These are phyloP conservation scores for Otolemur crassicaudatus DNA, from an alignment of 2,797 vertebrate species.

Conservation along the genomic window DNA sequence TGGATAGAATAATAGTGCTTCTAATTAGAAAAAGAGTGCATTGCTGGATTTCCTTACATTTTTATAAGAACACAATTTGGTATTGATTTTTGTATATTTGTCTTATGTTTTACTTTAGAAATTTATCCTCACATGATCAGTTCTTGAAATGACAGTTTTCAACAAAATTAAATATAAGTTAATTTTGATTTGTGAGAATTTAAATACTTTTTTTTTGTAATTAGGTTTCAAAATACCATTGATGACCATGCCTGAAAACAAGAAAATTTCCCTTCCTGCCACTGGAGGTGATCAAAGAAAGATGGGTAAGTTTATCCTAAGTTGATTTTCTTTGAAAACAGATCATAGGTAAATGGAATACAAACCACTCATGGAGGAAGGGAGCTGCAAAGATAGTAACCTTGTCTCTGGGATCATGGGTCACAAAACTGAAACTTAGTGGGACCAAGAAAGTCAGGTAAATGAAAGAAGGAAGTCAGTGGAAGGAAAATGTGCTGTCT, in stretches of 20 bases:
- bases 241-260: conserved; percentile 76
- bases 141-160: not conserved
- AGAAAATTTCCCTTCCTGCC: conserved; percentile 50
- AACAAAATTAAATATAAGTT: conserved; percentile 37
- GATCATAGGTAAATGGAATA: not conserved
- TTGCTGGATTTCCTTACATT: conserved; percentile 31
- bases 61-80: conserved; percentile 5
- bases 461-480: not conserved
- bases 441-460: not conserved
- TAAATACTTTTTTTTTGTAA: not conserved
- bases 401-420: not conserved
- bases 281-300: not conserved
- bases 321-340: conserved; percentile 47
- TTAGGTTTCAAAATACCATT: conserved; percentile 72
- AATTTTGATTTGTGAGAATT: conserved; percentile 7
- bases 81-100: not conserved
- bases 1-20: not conserved
- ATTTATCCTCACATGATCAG: not conserved
- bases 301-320: conserved; percentile 56
- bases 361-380: not conserved
- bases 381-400: not conserved
- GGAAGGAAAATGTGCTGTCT: not conserved
- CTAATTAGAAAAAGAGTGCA: not conserved
- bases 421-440: not conserved
- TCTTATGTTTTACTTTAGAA: conserved; percentile 13